Evolutionary conservation across 2,797 vertebrate genomes (phyloP).

Genomic region (Pygocentrus nattereri): DNA sequence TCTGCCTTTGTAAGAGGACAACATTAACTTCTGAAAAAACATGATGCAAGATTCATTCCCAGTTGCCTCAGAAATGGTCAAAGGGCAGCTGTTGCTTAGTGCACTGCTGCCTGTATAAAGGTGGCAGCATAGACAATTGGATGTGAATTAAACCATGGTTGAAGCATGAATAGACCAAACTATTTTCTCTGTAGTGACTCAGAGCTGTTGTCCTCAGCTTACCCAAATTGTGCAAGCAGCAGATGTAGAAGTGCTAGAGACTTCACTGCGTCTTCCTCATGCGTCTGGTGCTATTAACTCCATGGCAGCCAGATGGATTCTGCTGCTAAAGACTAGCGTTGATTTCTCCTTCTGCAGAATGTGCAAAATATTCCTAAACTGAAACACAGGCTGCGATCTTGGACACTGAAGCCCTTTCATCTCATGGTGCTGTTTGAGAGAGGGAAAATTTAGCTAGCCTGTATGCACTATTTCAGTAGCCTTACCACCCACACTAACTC

Average conservation of each 20-base stretch:
- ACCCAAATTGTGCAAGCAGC: not conserved
- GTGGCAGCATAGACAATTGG: not conserved
- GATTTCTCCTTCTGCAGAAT: not conserved
- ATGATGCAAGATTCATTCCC: not conserved
- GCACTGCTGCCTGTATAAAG: slow-evolving; percentile 11
- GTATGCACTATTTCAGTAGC: not conserved
- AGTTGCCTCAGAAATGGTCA: slow-evolving; percentile 20
- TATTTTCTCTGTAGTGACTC: not conserved
- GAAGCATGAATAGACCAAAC: not conserved
- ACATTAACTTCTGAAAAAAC: not conserved
- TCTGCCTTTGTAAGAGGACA: slow-evolving; percentile 38
- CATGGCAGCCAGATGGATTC: not conserved
- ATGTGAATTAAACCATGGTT: not conserved
- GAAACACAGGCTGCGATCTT: slow-evolving; percentile 31
- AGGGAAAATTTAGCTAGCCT: slow-evolving; percentile 26
- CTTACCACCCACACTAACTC: slow-evolving; percentile 24
- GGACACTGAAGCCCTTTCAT: slow-evolving; percentile 61
- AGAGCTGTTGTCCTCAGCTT: not conserved
- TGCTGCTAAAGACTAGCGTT: not conserved
- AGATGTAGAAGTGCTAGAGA: slow-evolving; percentile 7
- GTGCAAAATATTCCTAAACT: slow-evolving; percentile 9
- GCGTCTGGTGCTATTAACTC: not conserved
- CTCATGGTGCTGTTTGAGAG: slow-evolving; percentile 43
- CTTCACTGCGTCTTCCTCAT: not conserved
- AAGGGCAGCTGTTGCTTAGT: not conserved